These are phyloP conservation scores for Scaptomyza cyrtandrae DNA, from an alignment of 2,888 invertebrate genomes.

Conservation along the genomic window DNA sequence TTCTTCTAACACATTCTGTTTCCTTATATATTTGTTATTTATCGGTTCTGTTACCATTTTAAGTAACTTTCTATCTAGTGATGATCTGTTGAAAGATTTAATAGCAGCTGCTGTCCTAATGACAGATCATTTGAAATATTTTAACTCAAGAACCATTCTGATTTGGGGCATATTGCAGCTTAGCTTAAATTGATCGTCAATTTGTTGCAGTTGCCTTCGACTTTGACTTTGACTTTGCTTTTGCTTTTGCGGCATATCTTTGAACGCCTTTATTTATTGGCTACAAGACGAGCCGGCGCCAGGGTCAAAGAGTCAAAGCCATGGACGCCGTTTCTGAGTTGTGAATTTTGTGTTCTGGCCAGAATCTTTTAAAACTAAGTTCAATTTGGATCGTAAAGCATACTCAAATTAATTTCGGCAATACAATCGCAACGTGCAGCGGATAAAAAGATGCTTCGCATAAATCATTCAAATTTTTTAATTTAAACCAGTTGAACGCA, in stretches of 20 bases:
- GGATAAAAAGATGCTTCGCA: slow-evolving; percentile 44
- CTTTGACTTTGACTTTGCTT: not conserved
- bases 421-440: slow-evolving; percentile 41
- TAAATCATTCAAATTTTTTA: slow-evolving; percentile 72
- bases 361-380: slow-evolving; percentile 15
- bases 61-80: not conserved
- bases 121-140: slow-evolving; percentile 15
- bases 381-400: slow-evolving; percentile 52
- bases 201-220: slow-evolving; percentile 3
- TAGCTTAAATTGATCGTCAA: slow-evolving; percentile 30
- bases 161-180: slow-evolving; percentile 16
- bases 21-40: no score
- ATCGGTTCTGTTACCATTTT: not conserved
- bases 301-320: slow-evolving; percentile 72
- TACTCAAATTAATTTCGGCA: slow-evolving; percentile 57
- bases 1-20: no score
- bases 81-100: slow-evolving; percentile 1
- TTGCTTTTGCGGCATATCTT: slow-evolving; percentile 61
- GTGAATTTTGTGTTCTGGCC: slow-evolving; percentile 32
- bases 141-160: not conserved
- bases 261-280: slow-evolving; percentile 75
- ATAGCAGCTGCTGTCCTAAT: slow-evolving; percentile 2
- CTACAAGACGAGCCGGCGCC: slow-evolving; percentile 74
- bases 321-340: slow-evolving; percentile 44
- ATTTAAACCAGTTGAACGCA: slow-evolving; percentile 74